phyloP scores from a whole-genome alignment of 2,113 vertebrate genomes.

The Limanda limanda region DNA sequence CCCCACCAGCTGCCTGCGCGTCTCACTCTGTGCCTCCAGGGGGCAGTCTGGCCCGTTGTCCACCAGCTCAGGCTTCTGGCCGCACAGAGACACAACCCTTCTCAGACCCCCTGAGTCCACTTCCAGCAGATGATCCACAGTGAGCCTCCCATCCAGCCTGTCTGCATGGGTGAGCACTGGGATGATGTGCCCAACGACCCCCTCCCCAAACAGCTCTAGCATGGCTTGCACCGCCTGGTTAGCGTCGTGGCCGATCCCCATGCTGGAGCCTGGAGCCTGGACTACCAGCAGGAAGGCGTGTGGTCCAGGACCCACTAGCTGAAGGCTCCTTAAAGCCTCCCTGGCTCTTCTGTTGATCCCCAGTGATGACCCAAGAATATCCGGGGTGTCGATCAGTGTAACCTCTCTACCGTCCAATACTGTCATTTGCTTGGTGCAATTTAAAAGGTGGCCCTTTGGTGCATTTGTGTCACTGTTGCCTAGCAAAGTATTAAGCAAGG shows the following conservation, averaged over 20 bases:
- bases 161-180: constrained; percentile 67
- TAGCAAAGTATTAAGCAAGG: constrained; percentile 60
- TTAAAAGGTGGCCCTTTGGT: constrained; percentile 7
- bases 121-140: constrained; percentile 56
- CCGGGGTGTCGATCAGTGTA: constrained; percentile 70
- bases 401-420: constrained; percentile 57
- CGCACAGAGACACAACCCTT: constrained; percentile 48
- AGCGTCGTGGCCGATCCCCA: constrained; percentile 6
- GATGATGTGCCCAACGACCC: constrained; percentile 46
- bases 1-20: constrained; percentile 47
- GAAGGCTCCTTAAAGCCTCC: constrained; percentile 74
- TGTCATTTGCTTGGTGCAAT: constrained; percentile 45
- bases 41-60: constrained; percentile 40
- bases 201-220: constrained; percentile 63
- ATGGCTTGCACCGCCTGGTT: constrained; percentile 25
- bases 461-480: constrained; percentile 10
- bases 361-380: constrained; percentile 62
- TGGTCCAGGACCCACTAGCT: constrained; percentile 71
- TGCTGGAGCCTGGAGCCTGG: constrained; percentile 31
- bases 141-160: neutral
- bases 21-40: constrained; percentile 7
- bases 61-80: constrained; percentile 70
- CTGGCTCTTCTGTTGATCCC: constrained; percentile 41
- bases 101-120: constrained; percentile 38
- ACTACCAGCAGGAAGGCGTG: constrained; percentile 74